Conservation (phyloP, 2,888 invertebrate genomes). For the Drosophila parthenogenetica region DNA sequence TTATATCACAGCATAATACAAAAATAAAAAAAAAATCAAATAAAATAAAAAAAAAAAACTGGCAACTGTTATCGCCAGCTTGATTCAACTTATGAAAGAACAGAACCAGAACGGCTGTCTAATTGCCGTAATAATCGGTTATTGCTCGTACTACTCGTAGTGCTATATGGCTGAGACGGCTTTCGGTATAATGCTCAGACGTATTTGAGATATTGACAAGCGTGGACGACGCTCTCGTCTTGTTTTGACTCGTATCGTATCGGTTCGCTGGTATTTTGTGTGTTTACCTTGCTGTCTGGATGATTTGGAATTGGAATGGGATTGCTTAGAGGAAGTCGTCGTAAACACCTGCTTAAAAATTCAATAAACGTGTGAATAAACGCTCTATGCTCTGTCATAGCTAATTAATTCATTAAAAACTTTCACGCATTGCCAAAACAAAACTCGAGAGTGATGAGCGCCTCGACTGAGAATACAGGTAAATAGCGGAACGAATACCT, state of each 20-base stretch:
- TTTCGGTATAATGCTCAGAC: conserved; percentile 55
- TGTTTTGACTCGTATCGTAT: not conserved
- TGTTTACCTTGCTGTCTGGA: conserved; percentile 14
- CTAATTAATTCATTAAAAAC: conserved; percentile 10
- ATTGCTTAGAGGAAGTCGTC: conserved; percentile 1
- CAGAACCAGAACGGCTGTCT: conserved; percentile 34
- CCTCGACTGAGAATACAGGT: conserved; percentile 52
- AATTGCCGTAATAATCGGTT: conserved; percentile 63
- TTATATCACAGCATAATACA: not conserved
- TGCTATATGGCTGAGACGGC: conserved; percentile 30
- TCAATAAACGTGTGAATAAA: conserved; percentile 8
- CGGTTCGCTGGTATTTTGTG: not conserved
- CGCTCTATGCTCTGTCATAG: conserved; percentile 1
- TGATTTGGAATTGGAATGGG: not conserved
- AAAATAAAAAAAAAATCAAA: too few relatives aligned
- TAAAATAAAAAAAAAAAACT: conserved; percentile 6
- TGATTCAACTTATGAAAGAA: conserved; percentile 55
- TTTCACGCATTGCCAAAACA: not conserved
- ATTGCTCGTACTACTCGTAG: conserved; percentile 19
- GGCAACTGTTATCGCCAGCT: conserved; percentile 39
- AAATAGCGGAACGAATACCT: conserved; percentile 34
- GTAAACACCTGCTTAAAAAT: conserved; percentile 1
- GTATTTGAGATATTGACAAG: conserved; percentile 65
- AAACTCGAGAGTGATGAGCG: conserved; percentile 37
- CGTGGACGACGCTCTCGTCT: conserved; percentile 44